These are phyloP conservation scores for Psittacara wagleri DNA, from an alignment of 2,113 vertebrate genomes.

Conservation along the genomic window DNA sequence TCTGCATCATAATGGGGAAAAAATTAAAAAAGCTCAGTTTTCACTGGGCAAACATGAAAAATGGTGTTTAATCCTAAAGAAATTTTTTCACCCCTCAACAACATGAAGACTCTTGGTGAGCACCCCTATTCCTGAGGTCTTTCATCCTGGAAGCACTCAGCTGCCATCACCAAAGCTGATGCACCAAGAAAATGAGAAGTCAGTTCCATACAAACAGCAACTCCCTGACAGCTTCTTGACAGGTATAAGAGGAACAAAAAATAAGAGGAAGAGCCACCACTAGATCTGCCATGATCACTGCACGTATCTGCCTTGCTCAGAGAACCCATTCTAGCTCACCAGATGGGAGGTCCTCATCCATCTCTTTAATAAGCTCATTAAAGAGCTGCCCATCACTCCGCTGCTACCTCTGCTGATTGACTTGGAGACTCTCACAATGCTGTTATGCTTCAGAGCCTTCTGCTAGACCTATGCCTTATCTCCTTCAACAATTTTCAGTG, in stretches of 20 bases:
- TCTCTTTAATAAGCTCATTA: neutral
- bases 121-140: neutral
- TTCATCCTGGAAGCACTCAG: neutral
- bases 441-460: neutral
- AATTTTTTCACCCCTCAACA: fast-evolving
- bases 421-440: neutral
- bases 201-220: neutral
- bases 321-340: neutral
- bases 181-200: neutral
- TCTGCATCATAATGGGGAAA: fast-evolving
- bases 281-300: neutral
- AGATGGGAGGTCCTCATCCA: neutral
- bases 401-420: neutral
- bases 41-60: neutral
- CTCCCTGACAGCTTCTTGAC: neutral
- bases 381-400: neutral
- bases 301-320: neutral
- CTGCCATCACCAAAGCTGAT: neutral
- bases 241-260: neutral
- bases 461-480: fast-evolving
- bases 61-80: neutral
- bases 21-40: neutral
- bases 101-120: neutral
- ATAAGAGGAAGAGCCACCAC: neutral
- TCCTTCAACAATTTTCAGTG: neutral